These are phyloP conservation scores for Macquaria ambigua DNA, from an alignment of 2,113 vertebrate species.

Conservation along the genomic window DNA sequence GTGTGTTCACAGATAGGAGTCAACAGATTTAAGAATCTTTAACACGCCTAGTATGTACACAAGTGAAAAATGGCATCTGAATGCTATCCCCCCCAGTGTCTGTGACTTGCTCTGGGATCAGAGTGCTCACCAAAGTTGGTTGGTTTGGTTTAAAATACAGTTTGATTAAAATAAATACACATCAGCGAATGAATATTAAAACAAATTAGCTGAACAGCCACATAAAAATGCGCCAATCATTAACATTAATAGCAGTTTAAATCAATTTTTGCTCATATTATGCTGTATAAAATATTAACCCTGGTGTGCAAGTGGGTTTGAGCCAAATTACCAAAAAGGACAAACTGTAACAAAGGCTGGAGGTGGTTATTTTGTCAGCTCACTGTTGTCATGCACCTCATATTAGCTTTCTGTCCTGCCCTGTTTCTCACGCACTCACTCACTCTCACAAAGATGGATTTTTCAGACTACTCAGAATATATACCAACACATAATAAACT, in stretches of 20 bases:
- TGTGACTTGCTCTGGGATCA: background rate
- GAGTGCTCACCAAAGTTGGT: background rate
- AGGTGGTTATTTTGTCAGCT: no score
- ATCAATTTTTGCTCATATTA: background rate
- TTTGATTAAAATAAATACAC: no score
- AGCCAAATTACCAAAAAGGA: no score
- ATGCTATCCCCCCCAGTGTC: background rate
- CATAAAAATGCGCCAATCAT: background rate
- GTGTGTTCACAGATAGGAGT: background rate
- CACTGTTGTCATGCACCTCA: no score
- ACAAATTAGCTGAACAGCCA: background rate
- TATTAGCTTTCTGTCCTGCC: no score
- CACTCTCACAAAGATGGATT: no score
- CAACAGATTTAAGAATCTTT: background rate
- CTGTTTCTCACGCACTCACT: no score
- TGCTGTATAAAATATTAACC: no score
- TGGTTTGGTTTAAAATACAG: background rate
- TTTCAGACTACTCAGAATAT: no score
- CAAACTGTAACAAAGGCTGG: no score
- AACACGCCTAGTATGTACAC: background rate
- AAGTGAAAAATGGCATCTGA: background rate
- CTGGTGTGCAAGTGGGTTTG: no score
- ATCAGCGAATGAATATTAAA: background rate
- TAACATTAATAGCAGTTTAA: background rate
- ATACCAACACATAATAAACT: no score